Evolutionary conservation across 1,140 invertebrate species (phyloP).

Genomic region (Meloidogyne exigua): DNA sequence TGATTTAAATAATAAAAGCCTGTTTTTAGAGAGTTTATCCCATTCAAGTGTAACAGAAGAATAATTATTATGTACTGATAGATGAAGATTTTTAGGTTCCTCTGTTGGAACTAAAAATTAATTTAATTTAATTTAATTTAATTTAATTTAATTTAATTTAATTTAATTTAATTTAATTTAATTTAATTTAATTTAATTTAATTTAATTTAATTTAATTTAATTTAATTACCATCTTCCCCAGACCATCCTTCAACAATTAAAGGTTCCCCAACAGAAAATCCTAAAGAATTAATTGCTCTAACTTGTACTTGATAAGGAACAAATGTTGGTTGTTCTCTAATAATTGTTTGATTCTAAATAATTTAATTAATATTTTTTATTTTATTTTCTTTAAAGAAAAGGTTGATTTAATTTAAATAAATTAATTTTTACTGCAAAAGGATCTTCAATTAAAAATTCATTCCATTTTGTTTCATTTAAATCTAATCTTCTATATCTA

Average conservation of each 20-base stretch:
- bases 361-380: conserved; percentile 15
- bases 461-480: conserved; percentile 64
- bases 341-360: conserved; percentile 67
- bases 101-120: conserved; percentile 41
- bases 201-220: not conserved
- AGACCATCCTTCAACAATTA: conserved; percentile 83
- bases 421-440: conserved; percentile 44
- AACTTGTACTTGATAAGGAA: conserved; percentile 85
- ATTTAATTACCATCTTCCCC: conserved; percentile 78
- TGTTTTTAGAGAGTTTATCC: conserved; percentile 38
- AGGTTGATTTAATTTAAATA: conserved; percentile 2
- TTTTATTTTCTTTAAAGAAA: too few species aligned
- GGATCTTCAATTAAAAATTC: conserved; percentile 73
- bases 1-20: conserved; percentile 19
- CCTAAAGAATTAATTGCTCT: conserved; percentile 85
- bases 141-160: not conserved
- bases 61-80: conserved; percentile 47
- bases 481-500: conserved; percentile 75
- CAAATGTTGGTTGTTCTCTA: conserved; percentile 83
- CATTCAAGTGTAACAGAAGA: conserved; percentile 50
- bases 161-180: not conserved
- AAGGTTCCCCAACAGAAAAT: conserved; percentile 78
- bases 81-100: conserved; percentile 42
- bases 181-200: too few species aligned
- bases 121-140: too few species aligned